Conservation (phyloP, 2,113 vertebrate species). For the Riparia riparia region DNA sequence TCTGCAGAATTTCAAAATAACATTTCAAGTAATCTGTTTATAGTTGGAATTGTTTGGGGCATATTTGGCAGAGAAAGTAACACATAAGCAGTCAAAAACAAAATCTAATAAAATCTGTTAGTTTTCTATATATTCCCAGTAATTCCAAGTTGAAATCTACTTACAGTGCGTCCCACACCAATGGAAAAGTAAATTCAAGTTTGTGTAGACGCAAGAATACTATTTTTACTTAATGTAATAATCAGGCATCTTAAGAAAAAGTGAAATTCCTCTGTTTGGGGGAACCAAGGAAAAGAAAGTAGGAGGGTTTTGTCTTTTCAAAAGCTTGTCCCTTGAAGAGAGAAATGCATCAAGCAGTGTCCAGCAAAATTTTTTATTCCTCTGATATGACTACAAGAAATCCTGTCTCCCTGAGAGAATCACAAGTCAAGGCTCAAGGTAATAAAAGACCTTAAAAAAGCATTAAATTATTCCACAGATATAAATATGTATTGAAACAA, state of each 20-base stretch:
- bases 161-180: not conserved
- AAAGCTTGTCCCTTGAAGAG: not conserved
- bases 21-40: not conserved
- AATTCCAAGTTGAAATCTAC: not conserved
- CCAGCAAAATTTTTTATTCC: not conserved
- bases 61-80: not conserved
- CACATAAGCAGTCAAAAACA: not conserved
- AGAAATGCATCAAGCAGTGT: not conserved
- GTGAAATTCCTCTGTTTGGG: accelerated
- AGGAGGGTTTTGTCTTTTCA: not conserved
- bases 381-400: not conserved
- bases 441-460: not conserved
- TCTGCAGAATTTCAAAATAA: not conserved
- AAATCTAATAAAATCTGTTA: not conserved
- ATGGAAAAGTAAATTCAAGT: not conserved
- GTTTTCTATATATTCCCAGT: not conserved
- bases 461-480: not conserved
- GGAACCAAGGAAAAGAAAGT: not conserved
- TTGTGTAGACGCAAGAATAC: not conserved
- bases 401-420: not conserved
- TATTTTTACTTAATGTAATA: not conserved
- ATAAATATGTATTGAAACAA: not conserved
- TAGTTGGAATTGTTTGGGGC: not conserved
- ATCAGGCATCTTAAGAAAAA: accelerated
- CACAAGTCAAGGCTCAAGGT: not conserved